Conservation (phyloP, 92 coral and sea anemone species). For the Montipora capitata region DNA sequence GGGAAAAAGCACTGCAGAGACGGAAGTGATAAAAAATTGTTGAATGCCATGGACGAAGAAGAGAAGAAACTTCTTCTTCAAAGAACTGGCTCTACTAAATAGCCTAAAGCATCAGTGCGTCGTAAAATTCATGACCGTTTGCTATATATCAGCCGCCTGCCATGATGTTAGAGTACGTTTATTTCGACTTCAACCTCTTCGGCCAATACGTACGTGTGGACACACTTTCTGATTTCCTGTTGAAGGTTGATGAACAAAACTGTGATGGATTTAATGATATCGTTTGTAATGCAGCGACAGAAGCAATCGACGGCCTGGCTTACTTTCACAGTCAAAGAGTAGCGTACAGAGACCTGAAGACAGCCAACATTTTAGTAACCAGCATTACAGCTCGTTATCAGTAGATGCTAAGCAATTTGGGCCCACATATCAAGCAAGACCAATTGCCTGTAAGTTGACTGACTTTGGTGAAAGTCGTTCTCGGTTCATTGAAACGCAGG, state of each 20-base stretch:
- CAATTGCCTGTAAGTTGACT: no score
- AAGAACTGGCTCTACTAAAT: no score
- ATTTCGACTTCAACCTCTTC: neutral
- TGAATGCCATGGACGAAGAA: neutral
- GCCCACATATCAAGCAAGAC: no score
- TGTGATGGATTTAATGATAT: neutral
- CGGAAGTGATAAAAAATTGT: neutral
- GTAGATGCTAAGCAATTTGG: neutral
- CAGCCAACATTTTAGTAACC: slow-evolving; percentile 38
- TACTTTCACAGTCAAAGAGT: slow-evolving; percentile 9
- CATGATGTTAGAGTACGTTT: no score
- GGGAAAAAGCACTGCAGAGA: neutral
- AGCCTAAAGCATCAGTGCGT: slow-evolving; percentile 6
- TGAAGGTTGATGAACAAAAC: neutral
- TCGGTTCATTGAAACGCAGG: no score
- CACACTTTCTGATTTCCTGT: neutral
- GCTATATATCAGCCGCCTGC: slow-evolving; percentile 15
- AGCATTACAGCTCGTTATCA: slow-evolving; percentile 41
- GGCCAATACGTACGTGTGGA: neutral
- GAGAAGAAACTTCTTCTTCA: neutral
- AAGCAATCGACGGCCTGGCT: neutral
- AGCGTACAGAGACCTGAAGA: slow-evolving; percentile 50
- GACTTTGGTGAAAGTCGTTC: no score
- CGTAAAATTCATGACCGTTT: neutral
- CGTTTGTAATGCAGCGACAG: neutral